phyloP scores from a whole-genome alignment of 2,113 vertebrate genomes.

The human (Homo sapiens) region GRCh38 chr13:101995001-101995500 shows the following conservation, averaged over 20 bases:
- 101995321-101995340: not conserved
- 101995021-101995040: not conserved
- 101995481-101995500: not conserved
- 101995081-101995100: conserved; percentile 20
- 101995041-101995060: conserved; percentile 26
- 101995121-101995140: not conserved
- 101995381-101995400: not conserved
- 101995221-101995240: not conserved
- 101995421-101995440: not conserved
- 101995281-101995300: not conserved
- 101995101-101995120: conserved; percentile 18
- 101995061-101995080: conserved; percentile 40
- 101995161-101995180: conserved; percentile 20
- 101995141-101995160: conserved; percentile 44
- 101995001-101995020: not conserved
- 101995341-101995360: not conserved
- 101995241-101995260: not conserved
- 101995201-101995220: not conserved
- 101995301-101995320: not conserved
- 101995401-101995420: not conserved
- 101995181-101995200: not conserved
- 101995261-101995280: not conserved
- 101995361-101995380: not conserved
- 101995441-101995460: not conserved
- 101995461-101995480: not conserved